Base-by-base conservation (phyloP, 53 echinoderm and acorn worm species). In the Temnopleurus reevesii region DNA sequence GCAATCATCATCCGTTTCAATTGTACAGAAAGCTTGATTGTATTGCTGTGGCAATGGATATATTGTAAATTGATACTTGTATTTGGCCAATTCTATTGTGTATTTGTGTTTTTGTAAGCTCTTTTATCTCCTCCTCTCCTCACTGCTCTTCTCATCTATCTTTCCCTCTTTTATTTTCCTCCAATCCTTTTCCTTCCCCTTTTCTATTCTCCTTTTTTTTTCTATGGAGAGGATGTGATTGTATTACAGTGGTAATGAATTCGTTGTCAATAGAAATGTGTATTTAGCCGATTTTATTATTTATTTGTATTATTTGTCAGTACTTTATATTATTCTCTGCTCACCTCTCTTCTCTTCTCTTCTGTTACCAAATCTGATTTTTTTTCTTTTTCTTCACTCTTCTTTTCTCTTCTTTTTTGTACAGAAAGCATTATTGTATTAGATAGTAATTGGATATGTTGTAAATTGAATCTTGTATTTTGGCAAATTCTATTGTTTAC, bases 61-160 rank as follows among this genome's bases (percentile, higher is more conserved):
- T 36, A 34, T 63, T 8, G 65, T 33, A 65, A 7, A 71, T 56
- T 7, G 4, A 21, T 24, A 56, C 41, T 36, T 71, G 41, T 71
- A 71, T 71, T 38, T n/a, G 43, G 15, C 41, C 71, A 5, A 71
- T 38, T 41, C 13, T 12, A 71, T 41, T 71, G 71, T 71, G 36
- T 71, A 71, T 71, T 71, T 71, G 30, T 30, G 33, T 63, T 30
- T 63, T 63, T n/a, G n/a, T n/a, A n/a, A n/a, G 33, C 34, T 63
- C 17, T n/a, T 58, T 9, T 27, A 58, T 58, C 5, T 26, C 27
- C 2, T 9, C 10, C 17, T 63, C 31, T 63, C 34, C 17, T 17
- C 17, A 4, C 34, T 4, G 12, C 63, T 17, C 63, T 63, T 5
- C 12, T 28, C 3, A 21, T 19, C 63, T 33, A 4, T 58, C 15